Percentiles rank a stretch among this genome's conserved stretches.
phyloP scores from a whole-genome alignment of 2,888 invertebrate species.

The Lycia hirtaria region DNA sequence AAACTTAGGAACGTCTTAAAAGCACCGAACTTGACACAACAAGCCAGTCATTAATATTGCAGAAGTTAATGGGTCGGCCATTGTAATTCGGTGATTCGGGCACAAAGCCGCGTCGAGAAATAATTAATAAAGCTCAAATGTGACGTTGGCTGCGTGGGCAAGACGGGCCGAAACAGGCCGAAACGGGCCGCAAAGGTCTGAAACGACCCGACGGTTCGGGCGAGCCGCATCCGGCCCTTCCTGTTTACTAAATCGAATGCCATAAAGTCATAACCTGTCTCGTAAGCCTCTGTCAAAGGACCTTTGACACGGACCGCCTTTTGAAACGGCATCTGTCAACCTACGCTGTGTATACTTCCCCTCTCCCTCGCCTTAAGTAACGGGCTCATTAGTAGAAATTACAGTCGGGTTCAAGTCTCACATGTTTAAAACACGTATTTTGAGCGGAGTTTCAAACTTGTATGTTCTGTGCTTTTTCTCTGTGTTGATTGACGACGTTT shows the following conservation, averaged over 20 bases:
- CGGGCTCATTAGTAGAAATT: slow-evolving; percentile 14
- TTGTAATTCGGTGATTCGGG: slow-evolving; percentile 47
- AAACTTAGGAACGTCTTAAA: slow-evolving; percentile 27
- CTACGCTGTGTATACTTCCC: too few relatives aligned
- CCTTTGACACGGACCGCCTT: slow-evolving; percentile 13
- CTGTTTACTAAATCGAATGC: slow-evolving; percentile 16
- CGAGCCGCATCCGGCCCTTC: slow-evolving; percentile 7
- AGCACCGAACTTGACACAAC: slow-evolving; percentile 32
- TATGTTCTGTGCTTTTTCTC: not conserved
- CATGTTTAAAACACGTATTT: slow-evolving; percentile 9
- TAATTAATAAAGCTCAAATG: slow-evolving; percentile 44
- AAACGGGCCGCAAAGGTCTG: not conserved
- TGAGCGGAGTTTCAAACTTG: slow-evolving; percentile 5
- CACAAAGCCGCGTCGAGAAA: slow-evolving; percentile 45
- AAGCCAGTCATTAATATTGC: slow-evolving; percentile 38
- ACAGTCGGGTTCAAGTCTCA: slow-evolving; percentile 6
- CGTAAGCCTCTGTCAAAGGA: slow-evolving; percentile 14
- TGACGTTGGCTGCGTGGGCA: slow-evolving; percentile 29
- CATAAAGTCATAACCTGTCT: slow-evolving; percentile 17
- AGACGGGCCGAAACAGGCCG: not conserved
- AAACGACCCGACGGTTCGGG: not conserved
- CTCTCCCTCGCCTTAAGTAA: not conserved
- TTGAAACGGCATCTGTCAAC: slow-evolving; percentile 7
- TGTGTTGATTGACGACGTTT: not conserved
- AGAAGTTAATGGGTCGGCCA: slow-evolving; percentile 44